Base-by-base conservation (phyloP, 1,140 invertebrate genomes). In the Wasmannia auropunctata region DNA sequence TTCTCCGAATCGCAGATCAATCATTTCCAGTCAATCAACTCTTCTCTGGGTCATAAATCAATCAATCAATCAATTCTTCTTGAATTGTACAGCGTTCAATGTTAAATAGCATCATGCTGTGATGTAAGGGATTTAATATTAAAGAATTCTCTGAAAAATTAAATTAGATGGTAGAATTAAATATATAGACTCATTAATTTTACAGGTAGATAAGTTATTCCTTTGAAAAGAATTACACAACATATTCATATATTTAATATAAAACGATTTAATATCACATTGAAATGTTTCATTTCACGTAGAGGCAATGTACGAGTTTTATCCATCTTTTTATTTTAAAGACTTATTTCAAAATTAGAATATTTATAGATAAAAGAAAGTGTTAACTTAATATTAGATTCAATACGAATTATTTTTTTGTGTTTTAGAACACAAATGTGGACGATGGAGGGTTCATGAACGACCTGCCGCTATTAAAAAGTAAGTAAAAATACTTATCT, bases 391-490 rank as follows among this genome's bases (percentile, higher is more conserved):
- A n/a, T 74, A 22, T 74, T 37, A 22, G 10, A 65, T 65, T 65
- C 3, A 37, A 37, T 25, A 77, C 63, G 22, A 22, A 31, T 77
- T 77, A 85, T 88, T 74, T 84, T n/a, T 58, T 67, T 16, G 16
- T 74, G 87, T 96, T 96, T 65, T 96, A 98, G 97, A 97, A 97
- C 94, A 96, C 97, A 88, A 97, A 97, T 87, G 97, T 98, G 92
- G 98, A 98, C 93, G 98, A 98, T 91, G 97, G 97, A 80, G 97
- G 97, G 25, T 98, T 98, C 94, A 98, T 98, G 96, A 98, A 97
- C 87, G 98, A 98, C 92, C 95, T 98, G 93, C 98, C 98, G 87
- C 96, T 98, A 88, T 96, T 98, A 90, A 98, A 98, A 97, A 98
- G 98, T 98, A 95, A 98, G 97, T 97, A 88, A 67, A 37, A 49